phyloP scores from a whole-genome alignment of 2,888 invertebrate genomes.

The Pseudanteris insignis region DNA sequence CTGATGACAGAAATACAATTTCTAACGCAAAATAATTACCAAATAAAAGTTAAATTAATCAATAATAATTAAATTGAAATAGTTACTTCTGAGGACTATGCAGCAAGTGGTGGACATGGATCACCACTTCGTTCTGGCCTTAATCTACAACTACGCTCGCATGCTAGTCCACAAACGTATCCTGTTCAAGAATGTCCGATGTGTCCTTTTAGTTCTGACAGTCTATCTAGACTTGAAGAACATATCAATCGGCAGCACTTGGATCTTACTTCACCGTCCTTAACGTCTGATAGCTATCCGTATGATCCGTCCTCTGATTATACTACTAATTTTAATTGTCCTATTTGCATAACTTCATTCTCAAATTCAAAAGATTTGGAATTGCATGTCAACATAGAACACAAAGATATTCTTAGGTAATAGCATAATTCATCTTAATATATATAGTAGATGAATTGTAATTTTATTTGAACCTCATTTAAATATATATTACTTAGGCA shows the following conservation, averaged over 20 bases:
- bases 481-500: not conserved
- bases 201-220: conserved; percentile 79
- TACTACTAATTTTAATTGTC: conserved; percentile 73
- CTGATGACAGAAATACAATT: no score
- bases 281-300: conserved; percentile 61
- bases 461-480: no score
- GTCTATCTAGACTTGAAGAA: conserved; percentile 79
- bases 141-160: conserved; percentile 63
- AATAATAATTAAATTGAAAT: not conserved
- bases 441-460: no score
- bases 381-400: conserved; percentile 86
- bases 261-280: conserved; percentile 80
- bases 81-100: conserved; percentile 59
- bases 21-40: no score
- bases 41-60: no score
- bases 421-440: no score
- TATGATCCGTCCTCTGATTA: conserved; percentile 52
- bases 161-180: conserved; percentile 60
- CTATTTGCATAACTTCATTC: conserved; percentile 79
- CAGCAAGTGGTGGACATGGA: conserved; percentile 70
- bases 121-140: conserved; percentile 74
- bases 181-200: conserved; percentile 74
- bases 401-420: conserved; percentile 75
- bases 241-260: conserved; percentile 87
- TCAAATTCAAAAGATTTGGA: conserved; percentile 81